Evolutionary conservation across 2,888 invertebrate genomes (phyloP), one percentile per base, ranked within the genome.

Genomic region (Pantelozetes paolii): DNA sequence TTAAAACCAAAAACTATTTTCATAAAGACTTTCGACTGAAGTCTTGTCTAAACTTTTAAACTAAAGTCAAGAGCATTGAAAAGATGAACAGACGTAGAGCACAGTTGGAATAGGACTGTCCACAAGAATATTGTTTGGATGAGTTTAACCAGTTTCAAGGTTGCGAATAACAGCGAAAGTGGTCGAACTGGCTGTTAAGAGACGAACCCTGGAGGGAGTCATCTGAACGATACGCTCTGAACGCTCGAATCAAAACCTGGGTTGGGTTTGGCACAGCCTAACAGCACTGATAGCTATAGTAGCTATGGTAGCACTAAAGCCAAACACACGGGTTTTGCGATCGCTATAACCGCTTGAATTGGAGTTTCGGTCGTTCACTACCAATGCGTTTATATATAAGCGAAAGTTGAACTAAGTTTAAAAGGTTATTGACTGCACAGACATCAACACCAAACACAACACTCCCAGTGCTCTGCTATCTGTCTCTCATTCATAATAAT

Each of bases 131-230:
- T 1, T 67, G 40, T 67, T 30, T 69, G 57, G 50, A 40, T 67
- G 48, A n/a, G 26, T 69, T 69, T 48, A 67, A 40, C 50, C 54
- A 50, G 73, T 74, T 77, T 77, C 77, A 77, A 77, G 77, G 77
- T 76, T 76, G 67, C 76, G 64, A 77, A 76, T 76, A 76, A 76
- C 76, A 77, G 76, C 40, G 77, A 77, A 77, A 77, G 77, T 77
- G 71, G 74, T 75, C 72, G 48, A 74, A 73, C 71, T 32, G 72
- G 59, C 64, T 74, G 75, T 72, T 76, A 74, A 72, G 76, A 75
- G 54, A 67, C 67, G 40, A 67, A 36, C 40, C 67, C 23, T 23
- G 42, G 67, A 67, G 67, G 67, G 67, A 36, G 67, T 67, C 67
- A 67, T 67, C 67, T 40, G 23, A 67, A 67, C 67, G 67, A 67